These are phyloP conservation scores for Platorchestia sp. DNA, from an alignment of 1,140 invertebrate genomes.

Conservation along the genomic window DNA sequence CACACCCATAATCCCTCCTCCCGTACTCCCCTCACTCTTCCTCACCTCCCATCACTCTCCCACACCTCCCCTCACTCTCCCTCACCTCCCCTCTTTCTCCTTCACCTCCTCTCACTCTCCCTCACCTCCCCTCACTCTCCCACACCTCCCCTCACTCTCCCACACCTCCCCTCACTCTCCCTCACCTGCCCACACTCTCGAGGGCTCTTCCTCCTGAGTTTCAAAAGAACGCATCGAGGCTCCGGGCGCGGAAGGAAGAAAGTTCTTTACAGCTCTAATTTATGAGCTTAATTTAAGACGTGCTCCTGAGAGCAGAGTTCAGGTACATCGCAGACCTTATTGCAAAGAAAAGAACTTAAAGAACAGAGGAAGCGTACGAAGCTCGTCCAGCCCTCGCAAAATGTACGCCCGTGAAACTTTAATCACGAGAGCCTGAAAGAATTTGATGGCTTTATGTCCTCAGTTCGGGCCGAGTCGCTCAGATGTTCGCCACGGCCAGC, in stretches of 20 bases:
- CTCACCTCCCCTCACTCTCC: background rate
- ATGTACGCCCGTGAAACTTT: background rate
- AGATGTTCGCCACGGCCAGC: background rate
- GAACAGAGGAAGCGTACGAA: background rate
- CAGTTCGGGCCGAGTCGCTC: background rate
- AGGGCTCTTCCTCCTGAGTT: background rate
- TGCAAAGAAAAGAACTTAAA: background rate
- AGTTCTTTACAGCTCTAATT: conserved; percentile 29
- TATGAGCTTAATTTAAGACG: background rate
- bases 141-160: background rate
- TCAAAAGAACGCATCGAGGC: background rate
- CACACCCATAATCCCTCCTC: background rate
- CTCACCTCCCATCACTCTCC: background rate
- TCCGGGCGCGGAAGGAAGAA: background rate
- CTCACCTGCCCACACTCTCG: background rate
- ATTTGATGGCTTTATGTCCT: background rate
- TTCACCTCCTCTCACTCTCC: background rate
- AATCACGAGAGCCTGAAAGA: background rate
- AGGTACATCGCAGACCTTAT: background rate
- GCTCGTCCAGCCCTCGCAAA: background rate
- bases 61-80: background rate
- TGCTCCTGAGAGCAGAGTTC: background rate
- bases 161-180: background rate
- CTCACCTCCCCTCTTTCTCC: background rate
- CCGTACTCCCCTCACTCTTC: background rate